phyloP scores from a whole-genome alignment of 2,888 invertebrate species.

The Andrena haemorrhoa region DNA sequence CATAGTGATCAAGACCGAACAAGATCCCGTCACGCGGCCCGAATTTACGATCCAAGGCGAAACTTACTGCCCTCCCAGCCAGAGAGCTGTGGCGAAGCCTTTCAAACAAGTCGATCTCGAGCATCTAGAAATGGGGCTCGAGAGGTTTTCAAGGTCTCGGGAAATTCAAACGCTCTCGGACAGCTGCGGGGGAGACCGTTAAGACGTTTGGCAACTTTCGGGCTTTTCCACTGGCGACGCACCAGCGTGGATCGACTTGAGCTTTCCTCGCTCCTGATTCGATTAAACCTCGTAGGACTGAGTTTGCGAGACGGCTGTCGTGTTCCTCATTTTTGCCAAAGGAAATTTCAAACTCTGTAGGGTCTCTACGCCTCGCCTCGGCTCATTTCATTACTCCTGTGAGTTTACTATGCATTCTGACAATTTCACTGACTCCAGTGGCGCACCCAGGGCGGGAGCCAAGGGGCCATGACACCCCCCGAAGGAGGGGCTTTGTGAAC shows the following conservation, averaged over 20 bases:
- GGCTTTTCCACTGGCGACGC: conserved; percentile 31
- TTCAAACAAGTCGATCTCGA: conserved; percentile 5
- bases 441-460: no score
- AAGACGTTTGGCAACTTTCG: conserved; percentile 37
- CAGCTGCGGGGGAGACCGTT: conserved; percentile 2
- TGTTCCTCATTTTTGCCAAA: no score
- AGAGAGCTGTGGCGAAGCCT: background rate
- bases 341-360: no score
- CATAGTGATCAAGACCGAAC: conserved; percentile 8
- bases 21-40: background rate
- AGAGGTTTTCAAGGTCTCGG: conserved; percentile 10
- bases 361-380: no score
- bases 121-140: conserved; percentile 3
- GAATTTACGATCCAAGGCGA: conserved; percentile 8
- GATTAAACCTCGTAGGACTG: conserved; percentile 39
- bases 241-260: conserved; percentile 6
- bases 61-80: background rate
- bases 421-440: no score
- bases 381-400: no score
- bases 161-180: conserved; percentile 33
- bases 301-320: background rate
- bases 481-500: no score
- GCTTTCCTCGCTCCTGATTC: conserved; percentile 12
- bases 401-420: no score
- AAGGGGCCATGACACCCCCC: no score